Base-by-base conservation (phyloP, 2,113 vertebrate species). In the Spermophilus dauricus region DNA sequence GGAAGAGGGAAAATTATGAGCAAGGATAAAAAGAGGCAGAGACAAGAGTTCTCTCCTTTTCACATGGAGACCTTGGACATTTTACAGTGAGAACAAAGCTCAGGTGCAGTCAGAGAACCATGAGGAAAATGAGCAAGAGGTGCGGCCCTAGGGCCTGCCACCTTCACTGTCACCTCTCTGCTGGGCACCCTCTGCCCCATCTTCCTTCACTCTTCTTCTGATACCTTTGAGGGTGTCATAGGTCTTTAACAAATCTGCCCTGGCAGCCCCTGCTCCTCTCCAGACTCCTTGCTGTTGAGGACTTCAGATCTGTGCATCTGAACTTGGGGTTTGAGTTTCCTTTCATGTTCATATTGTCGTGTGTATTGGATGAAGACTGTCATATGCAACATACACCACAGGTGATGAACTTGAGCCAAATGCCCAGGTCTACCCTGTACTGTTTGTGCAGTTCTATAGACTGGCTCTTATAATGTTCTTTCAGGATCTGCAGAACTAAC, bases 381-480 rank as follows among this genome's bases (percentile, higher is more conserved):
- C 99, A 98, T 99, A 99, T 0, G 98, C 97, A 65, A 99, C 98
- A 63, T 99, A 98, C 42, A 99, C 99, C 97, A 99, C 99, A 3
- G 99, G 98, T 0, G 99, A 99, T 94, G 99, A 95, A 87, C 98
- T 99, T 99, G 7, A 99, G 99, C 99, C 99, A 99, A 98, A 99
- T 98, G 22, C 99, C 99, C 65, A 99, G 99, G 65, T 98, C 98
- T 94, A 99, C 98, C 97, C 99, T 99, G 98, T 99, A 99, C 98
- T 99, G 99, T 51, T 98, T 99, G 98, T 99, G 99, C 97, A 99
- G 99, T 94, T 99, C 99, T 98, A 99, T 99, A 0, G 99, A 99
- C 61, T 99, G 98, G 91, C 99, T 99, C 97, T 99, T 99, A 95
- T 99, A 99, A 94, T 98, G 99, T 22, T 99, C 99, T 97, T 99